These are phyloP conservation scores for Suncus etruscus DNA, from an alignment of 2,113 vertebrate genomes.

Conservation along the genomic window DNA sequence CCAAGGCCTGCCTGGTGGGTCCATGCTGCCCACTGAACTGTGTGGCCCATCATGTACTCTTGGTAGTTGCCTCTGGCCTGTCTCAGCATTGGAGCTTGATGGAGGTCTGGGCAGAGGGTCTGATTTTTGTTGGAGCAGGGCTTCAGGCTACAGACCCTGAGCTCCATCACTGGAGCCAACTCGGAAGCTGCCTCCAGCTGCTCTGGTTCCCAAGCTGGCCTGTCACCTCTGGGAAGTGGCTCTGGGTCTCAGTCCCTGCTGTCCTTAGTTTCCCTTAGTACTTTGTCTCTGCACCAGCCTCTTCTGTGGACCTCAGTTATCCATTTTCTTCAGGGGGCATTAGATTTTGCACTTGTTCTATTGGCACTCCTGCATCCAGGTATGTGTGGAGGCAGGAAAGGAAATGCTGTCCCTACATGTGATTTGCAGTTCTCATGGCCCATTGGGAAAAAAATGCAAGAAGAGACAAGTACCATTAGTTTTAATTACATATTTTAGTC, in stretches of 20 bases:
- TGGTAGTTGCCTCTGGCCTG: background rate
- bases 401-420: background rate
- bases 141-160: conserved; percentile 48
- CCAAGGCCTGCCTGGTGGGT: conserved; percentile 77
- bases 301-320: background rate
- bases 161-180: background rate
- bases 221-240: background rate
- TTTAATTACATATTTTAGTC: background rate
- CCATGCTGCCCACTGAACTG: conserved; percentile 69
- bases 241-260: background rate
- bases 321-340: background rate
- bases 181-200: background rate
- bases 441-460: background rate
- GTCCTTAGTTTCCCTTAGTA: background rate
- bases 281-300: background rate
- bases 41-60: conserved; percentile 59
- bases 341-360: background rate
- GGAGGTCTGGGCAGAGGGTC: background rate
- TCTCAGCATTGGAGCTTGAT: background rate
- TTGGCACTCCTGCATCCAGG: background rate
- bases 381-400: background rate
- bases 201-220: background rate
- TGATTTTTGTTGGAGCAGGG: background rate
- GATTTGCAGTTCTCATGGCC: background rate
- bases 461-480: background rate